Conservation (phyloP, 2,888 invertebrate species). For the Dasypolia templi region DNA sequence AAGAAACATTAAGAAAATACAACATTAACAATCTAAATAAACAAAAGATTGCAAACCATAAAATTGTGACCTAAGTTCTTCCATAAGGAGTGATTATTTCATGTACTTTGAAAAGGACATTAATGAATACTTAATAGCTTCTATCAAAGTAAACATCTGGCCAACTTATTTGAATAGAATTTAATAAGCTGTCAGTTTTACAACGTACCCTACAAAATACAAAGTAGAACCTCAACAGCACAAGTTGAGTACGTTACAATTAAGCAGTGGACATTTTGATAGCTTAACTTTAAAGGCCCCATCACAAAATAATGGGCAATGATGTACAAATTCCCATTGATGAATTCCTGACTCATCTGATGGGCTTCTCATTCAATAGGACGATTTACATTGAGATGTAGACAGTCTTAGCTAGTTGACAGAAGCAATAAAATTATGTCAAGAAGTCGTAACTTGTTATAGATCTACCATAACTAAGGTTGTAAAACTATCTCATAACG, state of each 20-base stretch:
- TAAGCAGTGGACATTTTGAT: conserved; percentile 28
- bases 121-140: conserved; percentile 9
- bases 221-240: conserved; percentile 4
- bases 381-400: conserved; percentile 51
- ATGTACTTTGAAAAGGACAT: conserved; percentile 26
- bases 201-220: conserved; percentile 7
- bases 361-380: conserved; percentile 40
- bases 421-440: conserved; percentile 50
- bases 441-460: conserved; percentile 42
- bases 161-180: conserved; percentile 26
- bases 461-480: conserved; percentile 6
- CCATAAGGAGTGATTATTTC: neutral
- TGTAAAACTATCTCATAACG: conserved; percentile 23
- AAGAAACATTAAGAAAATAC: too few relatives aligned
- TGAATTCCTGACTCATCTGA: conserved; percentile 60
- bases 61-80: too few relatives aligned
- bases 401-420: conserved; percentile 39
- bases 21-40: too few relatives aligned
- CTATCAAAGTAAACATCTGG: conserved; percentile 7
- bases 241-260: conserved; percentile 25
- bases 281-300: conserved; percentile 14
- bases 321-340: conserved; percentile 54
- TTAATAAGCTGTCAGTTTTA: conserved; percentile 31
- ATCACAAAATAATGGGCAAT: conserved; percentile 37
- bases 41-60: too few relatives aligned